These are phyloP conservation scores for Clivina fossor DNA, from an alignment of 2,888 invertebrate species.

Conservation along the genomic window DNA sequence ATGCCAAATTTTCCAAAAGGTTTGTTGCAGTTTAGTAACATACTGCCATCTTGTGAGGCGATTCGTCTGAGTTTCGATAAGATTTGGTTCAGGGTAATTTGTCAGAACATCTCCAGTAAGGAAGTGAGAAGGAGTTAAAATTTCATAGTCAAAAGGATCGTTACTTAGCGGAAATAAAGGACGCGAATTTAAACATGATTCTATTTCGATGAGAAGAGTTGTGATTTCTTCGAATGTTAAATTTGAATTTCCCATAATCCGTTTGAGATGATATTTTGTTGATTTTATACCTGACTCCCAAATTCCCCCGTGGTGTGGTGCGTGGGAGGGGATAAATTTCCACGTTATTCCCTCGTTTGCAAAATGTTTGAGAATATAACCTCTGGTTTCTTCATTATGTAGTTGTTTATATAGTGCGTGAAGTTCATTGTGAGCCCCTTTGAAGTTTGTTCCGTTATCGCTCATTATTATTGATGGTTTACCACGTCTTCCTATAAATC, in stretches of 20 bases:
- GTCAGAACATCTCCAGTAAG: constrained; percentile 9
- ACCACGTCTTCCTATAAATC: constrained; percentile 6
- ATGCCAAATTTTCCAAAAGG: constrained; percentile 1
- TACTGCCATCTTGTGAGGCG: constrained; percentile 1
- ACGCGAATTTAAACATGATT: constrained; percentile 30
- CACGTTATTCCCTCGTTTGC: neutral
- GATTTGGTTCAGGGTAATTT: neutral
- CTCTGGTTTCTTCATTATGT: neutral
- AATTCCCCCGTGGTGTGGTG: neutral
- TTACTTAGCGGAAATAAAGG: constrained; percentile 10
- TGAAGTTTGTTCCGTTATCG: constrained; percentile 14
- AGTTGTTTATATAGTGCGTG: constrained; percentile 8
- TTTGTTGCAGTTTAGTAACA: neutral
- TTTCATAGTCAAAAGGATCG: constrained; percentile 1
- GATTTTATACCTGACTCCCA: constrained; percentile 8
- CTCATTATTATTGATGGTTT: constrained; percentile 2
- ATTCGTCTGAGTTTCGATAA: neutral
- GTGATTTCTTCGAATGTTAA: constrained; percentile 5
- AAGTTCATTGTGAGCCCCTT: constrained; percentile 4
- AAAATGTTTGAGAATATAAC: constrained; percentile 1
- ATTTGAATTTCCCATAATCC: neutral
- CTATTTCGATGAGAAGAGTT: constrained; percentile 17
- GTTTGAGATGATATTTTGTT: neutral
- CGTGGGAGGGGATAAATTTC: neutral
- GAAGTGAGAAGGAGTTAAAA: constrained; percentile 7